Conservation (phyloP, 2,797 vertebrate species). For the Hybognathus amarus region DNA sequence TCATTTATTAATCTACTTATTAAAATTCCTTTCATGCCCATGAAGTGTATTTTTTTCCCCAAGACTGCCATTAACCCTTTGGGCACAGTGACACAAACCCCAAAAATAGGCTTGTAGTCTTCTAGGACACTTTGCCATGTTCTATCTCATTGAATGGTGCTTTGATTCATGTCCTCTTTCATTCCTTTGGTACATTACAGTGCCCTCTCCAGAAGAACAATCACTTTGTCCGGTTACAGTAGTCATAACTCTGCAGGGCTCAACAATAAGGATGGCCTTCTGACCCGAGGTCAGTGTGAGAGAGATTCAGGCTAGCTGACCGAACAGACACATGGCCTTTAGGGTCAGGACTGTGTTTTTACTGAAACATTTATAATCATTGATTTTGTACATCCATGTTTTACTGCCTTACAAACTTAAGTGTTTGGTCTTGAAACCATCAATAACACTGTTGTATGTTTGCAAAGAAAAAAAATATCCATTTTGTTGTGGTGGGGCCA, state of each 20-base stretch:
- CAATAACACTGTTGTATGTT: neutral
- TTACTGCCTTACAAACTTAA: neutral
- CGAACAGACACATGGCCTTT: neutral
- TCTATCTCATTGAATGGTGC: neutral
- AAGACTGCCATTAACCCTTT: slow-evolving; percentile 35
- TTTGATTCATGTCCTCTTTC: neutral
- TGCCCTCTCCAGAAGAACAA: neutral
- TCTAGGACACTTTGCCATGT: neutral
- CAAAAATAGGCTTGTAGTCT: neutral
- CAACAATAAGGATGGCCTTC: neutral
- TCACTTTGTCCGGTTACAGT: neutral
- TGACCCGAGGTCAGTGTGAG: neutral
- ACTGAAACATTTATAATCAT: neutral
- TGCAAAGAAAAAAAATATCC: too few relatives aligned
- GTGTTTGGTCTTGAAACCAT: neutral
- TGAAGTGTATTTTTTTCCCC: slow-evolving; percentile 57
- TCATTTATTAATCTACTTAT: slow-evolving; percentile 73
- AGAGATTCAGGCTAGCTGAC: neutral
- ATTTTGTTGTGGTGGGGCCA: neutral
- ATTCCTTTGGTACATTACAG: neutral
- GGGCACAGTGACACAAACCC: neutral
- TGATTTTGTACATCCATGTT: neutral
- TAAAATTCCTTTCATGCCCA: slow-evolving; percentile 66
- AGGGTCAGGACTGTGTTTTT: neutral
- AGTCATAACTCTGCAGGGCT: neutral